Conservation (phyloP, 2,113 vertebrate species). For the Electrona antarctica region DNA sequence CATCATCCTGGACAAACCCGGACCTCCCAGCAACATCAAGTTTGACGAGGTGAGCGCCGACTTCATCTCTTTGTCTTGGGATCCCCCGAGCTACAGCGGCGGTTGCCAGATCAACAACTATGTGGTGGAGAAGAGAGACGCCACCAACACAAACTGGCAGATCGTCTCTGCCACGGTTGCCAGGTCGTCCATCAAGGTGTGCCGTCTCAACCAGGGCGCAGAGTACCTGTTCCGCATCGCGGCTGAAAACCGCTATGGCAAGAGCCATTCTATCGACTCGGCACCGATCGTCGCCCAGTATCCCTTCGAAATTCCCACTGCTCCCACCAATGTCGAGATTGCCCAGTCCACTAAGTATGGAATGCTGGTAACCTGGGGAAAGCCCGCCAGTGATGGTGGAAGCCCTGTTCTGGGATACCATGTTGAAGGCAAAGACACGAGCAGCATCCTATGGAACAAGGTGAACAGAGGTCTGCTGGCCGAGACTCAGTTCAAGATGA, state of each 20-base stretch:
- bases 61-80: conserved; percentile 90
- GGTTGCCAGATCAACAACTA: conserved; percentile 99
- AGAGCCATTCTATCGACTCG: conserved; percentile 87
- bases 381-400: conserved; percentile 93
- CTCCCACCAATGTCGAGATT: conserved; percentile 88
- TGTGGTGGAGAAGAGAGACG: conserved; percentile 96
- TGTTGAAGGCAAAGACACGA: conserved; percentile 93
- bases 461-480: conserved; percentile 89
- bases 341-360: conserved; percentile 88
- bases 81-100: conserved; percentile 92
- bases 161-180: conserved; percentile 95
- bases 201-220: conserved; percentile 86
- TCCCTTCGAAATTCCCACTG: conserved; percentile 91
- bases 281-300: conserved; percentile 89
- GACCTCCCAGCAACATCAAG: conserved; percentile 87
- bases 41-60: conserved; percentile 95
- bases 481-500: conserved; percentile 94
- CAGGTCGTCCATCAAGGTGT: conserved; percentile 93
- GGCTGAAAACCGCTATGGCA: conserved; percentile 97
- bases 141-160: conserved; percentile 92
- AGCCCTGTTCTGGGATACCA: conserved; percentile 93
- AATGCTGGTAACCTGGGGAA: conserved; percentile 93
- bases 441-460: conserved; percentile 96
- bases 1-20: conserved; percentile 93
- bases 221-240: conserved; percentile 98